A percentile compares a stretch with the other conserved stretches of the same genome.
phyloP scores from a whole-genome alignment of 2,113 vertebrate genomes.

The Tretioscincus oriximinensis region DNA sequence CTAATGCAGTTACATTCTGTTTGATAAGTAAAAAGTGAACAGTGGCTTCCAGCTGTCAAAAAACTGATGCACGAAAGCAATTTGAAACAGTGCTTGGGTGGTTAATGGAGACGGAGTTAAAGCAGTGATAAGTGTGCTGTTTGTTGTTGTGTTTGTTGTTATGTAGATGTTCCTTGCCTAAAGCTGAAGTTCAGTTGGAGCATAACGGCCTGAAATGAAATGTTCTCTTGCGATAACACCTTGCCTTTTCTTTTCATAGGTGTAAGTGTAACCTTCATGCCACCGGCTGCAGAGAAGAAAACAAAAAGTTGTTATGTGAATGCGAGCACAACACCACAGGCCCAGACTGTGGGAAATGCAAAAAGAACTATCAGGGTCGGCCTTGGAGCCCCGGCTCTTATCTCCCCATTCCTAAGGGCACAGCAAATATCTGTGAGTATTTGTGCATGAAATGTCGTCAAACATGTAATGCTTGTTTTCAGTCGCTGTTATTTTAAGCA shows the following conservation, averaged over 20 bases:
- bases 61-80: slow-evolving; percentile 6
- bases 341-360: slow-evolving; percentile 96
- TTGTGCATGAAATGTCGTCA: slow-evolving; percentile 25
- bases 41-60: slow-evolving; percentile 10
- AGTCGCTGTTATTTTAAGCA: neutral
- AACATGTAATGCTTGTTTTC: too few species aligned
- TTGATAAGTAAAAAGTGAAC: slow-evolving; percentile 11
- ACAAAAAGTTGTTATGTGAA: slow-evolving; percentile 93
- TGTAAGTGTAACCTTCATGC: slow-evolving; percentile 99
- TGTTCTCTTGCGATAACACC: slow-evolving; percentile 43
- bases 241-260: slow-evolving; percentile 76
- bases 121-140: neutral
- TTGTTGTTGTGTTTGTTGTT: neutral
- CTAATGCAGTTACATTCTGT: slow-evolving; percentile 25
- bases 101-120: neutral
- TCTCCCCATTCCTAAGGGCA: slow-evolving; percentile 97
- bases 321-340: slow-evolving; percentile 99
- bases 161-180: neutral
- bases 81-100: neutral
- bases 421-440: slow-evolving; percentile 98
- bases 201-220: slow-evolving; percentile 26
- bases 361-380: slow-evolving; percentile 95
- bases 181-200: slow-evolving; percentile 3
- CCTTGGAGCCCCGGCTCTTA: slow-evolving; percentile 96
- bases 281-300: slow-evolving; percentile 93